Conservation (phyloP, 2,797 vertebrate genomes). For the Aldrovandia affinis region DNA sequence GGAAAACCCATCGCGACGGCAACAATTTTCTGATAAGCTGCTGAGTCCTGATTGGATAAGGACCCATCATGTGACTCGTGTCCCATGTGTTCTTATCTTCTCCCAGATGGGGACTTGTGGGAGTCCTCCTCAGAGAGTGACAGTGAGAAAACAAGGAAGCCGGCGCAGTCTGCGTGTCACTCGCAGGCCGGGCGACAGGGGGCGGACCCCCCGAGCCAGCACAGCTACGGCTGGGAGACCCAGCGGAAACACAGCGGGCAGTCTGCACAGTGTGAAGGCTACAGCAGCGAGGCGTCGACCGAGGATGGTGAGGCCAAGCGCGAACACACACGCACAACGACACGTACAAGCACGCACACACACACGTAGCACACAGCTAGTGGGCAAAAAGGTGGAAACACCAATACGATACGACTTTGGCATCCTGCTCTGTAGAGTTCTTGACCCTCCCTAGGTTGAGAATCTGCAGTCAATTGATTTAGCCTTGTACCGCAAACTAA, state of each 20-base stretch:
- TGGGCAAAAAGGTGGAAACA: too few species aligned
- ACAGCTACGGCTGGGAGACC: slow-evolving; percentile 80
- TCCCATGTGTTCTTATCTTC: slow-evolving; percentile 33
- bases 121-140: slow-evolving; percentile 87
- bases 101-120: slow-evolving; percentile 78
- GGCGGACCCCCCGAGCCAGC: slow-evolving; percentile 72
- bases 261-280: slow-evolving; percentile 82
- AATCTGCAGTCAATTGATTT: too few species aligned
- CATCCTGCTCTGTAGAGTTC: too few species aligned
- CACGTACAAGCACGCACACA: background rate
- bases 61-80: background rate
- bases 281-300: slow-evolving; percentile 88
- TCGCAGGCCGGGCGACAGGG: slow-evolving; percentile 69
- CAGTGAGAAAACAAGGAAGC: slow-evolving; percentile 82
- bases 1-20: background rate
- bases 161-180: slow-evolving; percentile 77
- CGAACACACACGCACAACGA: background rate
- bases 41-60: background rate
- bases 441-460: too few species aligned
- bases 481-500: too few species aligned
- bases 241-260: slow-evolving; percentile 79
- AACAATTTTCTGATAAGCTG: background rate
- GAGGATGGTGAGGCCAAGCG: slow-evolving; percentile 79
- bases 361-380: background rate
- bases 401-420: too few species aligned